A percentile compares a stretch with the other conserved stretches of the same genome.
These are phyloP conservation scores for Limanda limanda DNA, from an alignment of 2,113 vertebrate genomes.

Conservation along the genomic window DNA sequence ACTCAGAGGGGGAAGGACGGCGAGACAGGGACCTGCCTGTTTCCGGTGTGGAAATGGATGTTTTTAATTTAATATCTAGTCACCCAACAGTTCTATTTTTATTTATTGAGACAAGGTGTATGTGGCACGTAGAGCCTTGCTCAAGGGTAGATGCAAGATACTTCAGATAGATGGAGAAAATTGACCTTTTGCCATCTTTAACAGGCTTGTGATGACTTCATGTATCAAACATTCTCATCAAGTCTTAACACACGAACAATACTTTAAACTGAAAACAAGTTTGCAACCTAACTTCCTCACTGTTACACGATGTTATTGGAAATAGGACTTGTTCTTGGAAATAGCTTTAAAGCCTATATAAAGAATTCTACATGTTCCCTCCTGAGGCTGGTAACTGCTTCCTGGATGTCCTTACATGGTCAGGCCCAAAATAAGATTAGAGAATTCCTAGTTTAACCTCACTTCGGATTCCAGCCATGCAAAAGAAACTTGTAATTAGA, in stretches of 20 bases:
- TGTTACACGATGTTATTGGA: conserved; percentile 19
- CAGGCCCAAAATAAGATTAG: conserved; percentile 54
- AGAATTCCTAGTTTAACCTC: conserved; percentile 74
- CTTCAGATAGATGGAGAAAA: not conserved
- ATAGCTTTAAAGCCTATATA: conserved; percentile 47
- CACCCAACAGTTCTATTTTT: not conserved
- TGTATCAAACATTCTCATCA: not conserved
- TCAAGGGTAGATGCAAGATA: conserved; percentile 1
- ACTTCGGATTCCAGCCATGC: conserved; percentile 56
- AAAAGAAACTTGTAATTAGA: conserved; percentile 75
- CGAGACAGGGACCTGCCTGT: conserved; percentile 52
- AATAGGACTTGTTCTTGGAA: conserved; percentile 41
- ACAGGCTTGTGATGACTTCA: not conserved
- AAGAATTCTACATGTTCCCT: conserved; percentile 42
- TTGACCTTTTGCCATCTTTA: not conserved
- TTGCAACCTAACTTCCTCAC: not conserved
- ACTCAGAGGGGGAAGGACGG: conserved; percentile 64
- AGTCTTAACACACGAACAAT: not conserved
- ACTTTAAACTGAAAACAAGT: not conserved
- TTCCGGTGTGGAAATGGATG: conserved; percentile 54
- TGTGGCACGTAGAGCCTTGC: not conserved
- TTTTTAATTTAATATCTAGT: conserved; percentile 2
- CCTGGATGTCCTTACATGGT: conserved; percentile 77
- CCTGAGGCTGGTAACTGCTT: conserved; percentile 48
- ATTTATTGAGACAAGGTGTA: not conserved